phyloP scores from a whole-genome alignment of 2,888 invertebrate genomes.

The Tridacna crocea region DNA sequence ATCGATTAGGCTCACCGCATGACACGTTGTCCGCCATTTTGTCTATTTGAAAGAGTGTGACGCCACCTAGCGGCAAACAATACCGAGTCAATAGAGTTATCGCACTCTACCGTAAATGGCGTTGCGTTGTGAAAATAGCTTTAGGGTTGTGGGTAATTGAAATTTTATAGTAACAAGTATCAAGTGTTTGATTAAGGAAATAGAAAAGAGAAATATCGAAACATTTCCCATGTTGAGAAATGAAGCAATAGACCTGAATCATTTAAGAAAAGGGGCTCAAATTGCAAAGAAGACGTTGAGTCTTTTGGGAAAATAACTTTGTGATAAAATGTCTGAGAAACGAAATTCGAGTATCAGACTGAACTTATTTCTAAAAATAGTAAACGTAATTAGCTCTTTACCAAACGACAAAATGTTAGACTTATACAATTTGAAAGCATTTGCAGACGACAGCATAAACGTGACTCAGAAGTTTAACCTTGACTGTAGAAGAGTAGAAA shows the following conservation, averaged over 20 bases:
- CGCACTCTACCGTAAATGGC: constrained; percentile 19
- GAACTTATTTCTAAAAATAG: too few relatives aligned
- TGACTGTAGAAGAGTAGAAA: too few relatives aligned
- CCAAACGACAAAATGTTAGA: too few relatives aligned
- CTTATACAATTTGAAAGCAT: too few relatives aligned
- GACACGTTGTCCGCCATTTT: constrained; percentile 29
- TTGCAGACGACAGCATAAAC: too few relatives aligned
- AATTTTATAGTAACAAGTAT: constrained; percentile 25
- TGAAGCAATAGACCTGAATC: background rate
- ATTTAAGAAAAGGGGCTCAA: too few relatives aligned
- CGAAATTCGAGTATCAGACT: too few relatives aligned
- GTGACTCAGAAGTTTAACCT: too few relatives aligned
- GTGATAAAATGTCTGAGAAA: too few relatives aligned
- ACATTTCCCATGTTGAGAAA: constrained; percentile 2
- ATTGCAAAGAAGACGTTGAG: too few relatives aligned
- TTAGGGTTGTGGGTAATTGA: constrained; percentile 13
- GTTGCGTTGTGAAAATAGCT: constrained; percentile 24
- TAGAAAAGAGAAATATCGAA: constrained; percentile 7
- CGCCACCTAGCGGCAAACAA: constrained; percentile 24
- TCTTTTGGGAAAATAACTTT: too few relatives aligned
- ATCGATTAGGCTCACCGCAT: constrained; percentile 42
- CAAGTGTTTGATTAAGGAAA: constrained; percentile 24
- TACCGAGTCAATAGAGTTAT: constrained; percentile 21
- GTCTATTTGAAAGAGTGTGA: constrained; percentile 26
- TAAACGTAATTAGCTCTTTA: too few relatives aligned